phyloP scores from a whole-genome alignment of 2,113 vertebrate genomes.

The Eptesicus fuscus region DNA sequence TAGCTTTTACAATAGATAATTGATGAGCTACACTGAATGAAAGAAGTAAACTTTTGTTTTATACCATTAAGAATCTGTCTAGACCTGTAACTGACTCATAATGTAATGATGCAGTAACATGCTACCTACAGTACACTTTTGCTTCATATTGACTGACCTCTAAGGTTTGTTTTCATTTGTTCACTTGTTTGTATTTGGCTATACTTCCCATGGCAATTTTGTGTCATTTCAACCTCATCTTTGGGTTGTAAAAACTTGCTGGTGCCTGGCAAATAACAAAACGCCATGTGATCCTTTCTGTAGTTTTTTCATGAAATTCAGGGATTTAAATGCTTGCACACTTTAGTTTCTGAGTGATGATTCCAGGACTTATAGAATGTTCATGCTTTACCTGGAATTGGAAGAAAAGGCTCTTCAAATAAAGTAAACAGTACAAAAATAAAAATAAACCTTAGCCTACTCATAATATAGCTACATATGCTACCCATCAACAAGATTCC shows the following conservation, averaged over 20 bases:
- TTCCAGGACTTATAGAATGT: neutral
- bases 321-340: neutral
- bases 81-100: neutral
- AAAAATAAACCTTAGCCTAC: neutral
- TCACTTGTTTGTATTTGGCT: neutral
- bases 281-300: neutral
- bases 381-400: neutral
- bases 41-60: conserved; percentile 36
- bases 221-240: neutral
- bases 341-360: neutral
- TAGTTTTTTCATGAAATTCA: neutral
- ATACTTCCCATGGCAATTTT: neutral
- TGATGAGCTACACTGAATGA: neutral
- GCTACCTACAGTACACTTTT: neutral
- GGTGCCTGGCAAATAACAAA: neutral
- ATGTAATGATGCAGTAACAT: neutral
- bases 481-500: neutral
- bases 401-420: neutral
- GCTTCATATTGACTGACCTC: neutral
- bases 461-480: neutral
- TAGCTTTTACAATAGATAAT: conserved; percentile 45
- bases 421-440: neutral
- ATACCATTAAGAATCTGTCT: neutral
- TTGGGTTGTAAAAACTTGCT: neutral
- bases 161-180: neutral